These are phyloP conservation scores for Neoseiulus cucumeris DNA, from an alignment of 1,140 invertebrate genomes.

Conservation along the genomic window DNA sequence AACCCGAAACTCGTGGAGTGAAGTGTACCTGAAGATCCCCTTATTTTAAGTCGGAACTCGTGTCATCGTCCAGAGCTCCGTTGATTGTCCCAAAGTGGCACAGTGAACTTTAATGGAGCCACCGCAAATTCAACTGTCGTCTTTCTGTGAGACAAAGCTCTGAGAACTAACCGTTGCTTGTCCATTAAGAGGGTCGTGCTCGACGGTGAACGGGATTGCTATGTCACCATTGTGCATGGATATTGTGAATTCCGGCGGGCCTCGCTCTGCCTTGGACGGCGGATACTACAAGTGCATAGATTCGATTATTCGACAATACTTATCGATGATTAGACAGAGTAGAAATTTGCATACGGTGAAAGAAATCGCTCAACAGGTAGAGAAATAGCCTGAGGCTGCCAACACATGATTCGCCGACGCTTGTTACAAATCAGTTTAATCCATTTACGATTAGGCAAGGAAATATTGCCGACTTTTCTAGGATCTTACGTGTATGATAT, in stretches of 20 bases:
- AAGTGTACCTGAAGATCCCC: background rate
- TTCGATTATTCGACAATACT: too few relatives aligned
- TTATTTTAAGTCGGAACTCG: background rate
- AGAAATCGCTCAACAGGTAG: too few relatives aligned
- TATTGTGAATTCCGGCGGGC: background rate
- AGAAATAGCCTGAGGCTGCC: too few relatives aligned
- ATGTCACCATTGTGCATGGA: slow-evolving; percentile 9
- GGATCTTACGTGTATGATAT: slow-evolving; percentile 2
- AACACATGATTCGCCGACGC: too few relatives aligned
- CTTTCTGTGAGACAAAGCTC: background rate
- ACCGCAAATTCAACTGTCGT: background rate
- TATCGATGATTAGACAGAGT: too few relatives aligned
- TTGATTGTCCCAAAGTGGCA: too few relatives aligned
- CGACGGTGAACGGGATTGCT: background rate
- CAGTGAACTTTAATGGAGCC: background rate
- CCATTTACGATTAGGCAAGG: too few relatives aligned
- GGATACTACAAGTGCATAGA: background rate
- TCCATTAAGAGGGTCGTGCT: background rate
- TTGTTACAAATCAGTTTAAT: too few relatives aligned
- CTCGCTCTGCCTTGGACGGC: background rate
- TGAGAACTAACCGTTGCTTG: background rate
- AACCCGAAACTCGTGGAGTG: slow-evolving; percentile 5
- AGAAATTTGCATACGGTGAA: too few relatives aligned
- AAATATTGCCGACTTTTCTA: too few relatives aligned
- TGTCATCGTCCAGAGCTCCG: background rate